These are phyloP conservation scores for Dipodomys spectabilis DNA, from an alignment of 2,113 vertebrate species.

Conservation along the genomic window DNA sequence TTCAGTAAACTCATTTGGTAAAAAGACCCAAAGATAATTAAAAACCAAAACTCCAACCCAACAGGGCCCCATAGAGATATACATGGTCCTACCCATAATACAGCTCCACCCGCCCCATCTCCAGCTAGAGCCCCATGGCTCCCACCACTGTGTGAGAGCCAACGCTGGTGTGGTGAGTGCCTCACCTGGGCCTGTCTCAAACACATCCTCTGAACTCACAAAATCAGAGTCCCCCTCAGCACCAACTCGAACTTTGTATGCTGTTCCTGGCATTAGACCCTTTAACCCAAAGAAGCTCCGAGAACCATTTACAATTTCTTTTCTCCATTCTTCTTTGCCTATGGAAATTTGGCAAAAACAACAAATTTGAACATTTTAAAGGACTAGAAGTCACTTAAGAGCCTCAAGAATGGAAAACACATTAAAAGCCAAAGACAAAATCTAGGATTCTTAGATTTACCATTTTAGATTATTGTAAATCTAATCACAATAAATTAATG, in stretches of 20 bases:
- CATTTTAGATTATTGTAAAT: slow-evolving; percentile 48
- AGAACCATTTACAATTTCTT: slow-evolving; percentile 96
- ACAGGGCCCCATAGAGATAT: neutral
- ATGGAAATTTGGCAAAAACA: slow-evolving; percentile 90
- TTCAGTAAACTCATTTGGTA: slow-evolving; percentile 44
- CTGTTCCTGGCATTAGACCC: slow-evolving; percentile 94
- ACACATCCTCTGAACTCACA: slow-evolving; percentile 92
- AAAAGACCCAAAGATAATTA: slow-evolving; percentile 30
- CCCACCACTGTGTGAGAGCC: slow-evolving; percentile 61
- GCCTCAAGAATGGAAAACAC: slow-evolving; percentile 78
- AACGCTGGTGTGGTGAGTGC: slow-evolving; percentile 75
- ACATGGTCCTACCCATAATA: neutral
- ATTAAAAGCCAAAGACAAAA: slow-evolving; percentile 73
- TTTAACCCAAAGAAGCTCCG: slow-evolving; percentile 93
- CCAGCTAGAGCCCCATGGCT: neutral
- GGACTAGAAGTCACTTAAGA: slow-evolving; percentile 71
- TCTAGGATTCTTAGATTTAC: slow-evolving; percentile 50
- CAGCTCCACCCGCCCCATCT: neutral
- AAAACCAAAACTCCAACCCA: slow-evolving; percentile 38
- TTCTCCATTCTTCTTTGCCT: slow-evolving; percentile 96
- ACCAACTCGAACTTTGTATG: slow-evolving; percentile 96
- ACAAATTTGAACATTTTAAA: slow-evolving; percentile 85
- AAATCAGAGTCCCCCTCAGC: slow-evolving; percentile 91
- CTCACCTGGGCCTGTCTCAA: slow-evolving; percentile 98
- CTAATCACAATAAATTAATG: slow-evolving; percentile 52